These are phyloP conservation scores for Tragelaphus imberbis DNA, from an alignment of 2,113 vertebrate species.

Conservation along the genomic window DNA sequence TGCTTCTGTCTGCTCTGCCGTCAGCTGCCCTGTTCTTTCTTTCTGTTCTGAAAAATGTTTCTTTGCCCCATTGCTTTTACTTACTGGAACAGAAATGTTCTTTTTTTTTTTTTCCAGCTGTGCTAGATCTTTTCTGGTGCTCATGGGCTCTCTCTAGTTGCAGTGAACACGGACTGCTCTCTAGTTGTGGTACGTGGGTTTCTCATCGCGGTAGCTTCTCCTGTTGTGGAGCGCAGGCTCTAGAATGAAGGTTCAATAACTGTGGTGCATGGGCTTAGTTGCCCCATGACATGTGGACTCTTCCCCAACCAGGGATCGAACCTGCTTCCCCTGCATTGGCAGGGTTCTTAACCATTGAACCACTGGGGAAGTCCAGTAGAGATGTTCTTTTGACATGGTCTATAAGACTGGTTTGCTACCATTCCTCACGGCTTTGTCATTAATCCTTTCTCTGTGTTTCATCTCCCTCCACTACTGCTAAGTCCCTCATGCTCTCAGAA, in stretches of 20 bases:
- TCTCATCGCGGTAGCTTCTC: background rate
- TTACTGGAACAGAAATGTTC: background rate
- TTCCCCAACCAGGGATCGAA: background rate
- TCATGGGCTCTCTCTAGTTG: background rate
- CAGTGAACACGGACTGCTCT: background rate
- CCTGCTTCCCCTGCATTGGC: background rate
- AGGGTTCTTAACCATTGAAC: background rate
- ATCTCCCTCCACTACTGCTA: background rate
- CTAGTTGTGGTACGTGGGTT: background rate
- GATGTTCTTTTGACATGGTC: background rate
- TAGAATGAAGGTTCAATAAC: background rate
- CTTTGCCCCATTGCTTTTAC: background rate
- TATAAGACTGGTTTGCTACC: background rate
- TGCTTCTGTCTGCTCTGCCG: background rate
- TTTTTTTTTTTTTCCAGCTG: background rate
- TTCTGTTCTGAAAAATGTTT: background rate
- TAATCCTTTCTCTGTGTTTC: background rate
- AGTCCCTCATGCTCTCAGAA: background rate
- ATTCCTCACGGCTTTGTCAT: background rate
- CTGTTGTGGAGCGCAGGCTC: rapidly evolving
- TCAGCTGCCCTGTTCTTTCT: background rate
- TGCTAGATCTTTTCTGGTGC: background rate
- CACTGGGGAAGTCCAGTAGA: background rate
- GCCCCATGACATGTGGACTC: background rate
- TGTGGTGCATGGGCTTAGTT: background rate